Evolutionary conservation across 2,113 vertebrate species (phyloP), one percentile per base, ranked within the genome.

Genomic region (Callopanchax toddi): DNA sequence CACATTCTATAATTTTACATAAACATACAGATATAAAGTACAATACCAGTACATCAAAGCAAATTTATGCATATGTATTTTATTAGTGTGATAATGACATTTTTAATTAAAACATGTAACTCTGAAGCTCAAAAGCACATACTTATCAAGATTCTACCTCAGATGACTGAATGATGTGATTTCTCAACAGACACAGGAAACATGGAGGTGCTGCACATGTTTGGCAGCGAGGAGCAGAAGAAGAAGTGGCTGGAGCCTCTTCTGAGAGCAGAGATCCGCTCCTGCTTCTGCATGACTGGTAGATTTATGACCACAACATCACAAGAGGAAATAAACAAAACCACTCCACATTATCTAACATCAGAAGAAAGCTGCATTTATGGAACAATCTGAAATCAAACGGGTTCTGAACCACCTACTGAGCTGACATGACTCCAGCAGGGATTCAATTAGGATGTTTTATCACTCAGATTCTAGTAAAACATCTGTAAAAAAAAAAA

Each of bases 271-370:
- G 91, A 91, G 58, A 97, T 98, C 12, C 84, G 89, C 57, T 99
- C 96, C 70, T 95, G 94, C 82, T 98, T 98, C 92, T 98, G 96
- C 65, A 98, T 98, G 97, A 96, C 96, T 84, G 96, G 96, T 98
- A 87, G 11, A 3, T 36, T 16, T 9, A n/a, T 11, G 6, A 12
- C 21, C 2, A 1, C 10, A 11, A 1, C 10, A 11, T 54, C 18
- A 46, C 32, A 11, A 48, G 44, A 46, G n/a, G 10, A 11, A 5
- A 21, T 4, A n/a, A 36, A 15, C 18, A 23, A 63, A 37, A 42
- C 17, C n/a, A 22, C 36, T 37, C 36, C 36, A 37, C 4, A 7
- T 8, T 12, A 56, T 40, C 7, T 5, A 42, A 16, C 16, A 6
- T 42, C n/a, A 8, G 17, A 9, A 42, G 40, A 40, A 16, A 1